phyloP scores from a whole-genome alignment of 2,888 invertebrate genomes.

The Pollenia griseotomentosa region DNA sequence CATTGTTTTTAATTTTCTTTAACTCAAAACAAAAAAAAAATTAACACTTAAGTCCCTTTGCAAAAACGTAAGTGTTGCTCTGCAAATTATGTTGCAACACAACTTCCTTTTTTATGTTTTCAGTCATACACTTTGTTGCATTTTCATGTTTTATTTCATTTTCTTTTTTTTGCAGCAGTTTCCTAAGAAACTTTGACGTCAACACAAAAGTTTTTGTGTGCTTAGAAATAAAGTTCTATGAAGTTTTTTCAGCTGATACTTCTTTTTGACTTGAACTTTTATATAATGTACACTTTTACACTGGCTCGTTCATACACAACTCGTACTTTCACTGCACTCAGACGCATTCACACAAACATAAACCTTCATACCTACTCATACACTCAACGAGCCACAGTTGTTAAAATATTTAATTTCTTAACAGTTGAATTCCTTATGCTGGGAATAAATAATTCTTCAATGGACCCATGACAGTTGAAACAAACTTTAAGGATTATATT shows the following conservation, averaged over 20 bases:
- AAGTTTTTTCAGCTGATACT: slow-evolving; percentile 49
- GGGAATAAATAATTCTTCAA: slow-evolving; percentile 16
- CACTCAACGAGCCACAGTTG: slow-evolving; percentile 16
- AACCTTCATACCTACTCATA: not conserved
- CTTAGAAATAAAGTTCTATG: slow-evolving; percentile 34
- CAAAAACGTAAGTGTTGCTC: slow-evolving; percentile 55
- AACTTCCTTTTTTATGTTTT: slow-evolving; percentile 62
- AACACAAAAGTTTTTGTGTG: slow-evolving; percentile 41
- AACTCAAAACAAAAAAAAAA: slow-evolving; percentile 47
- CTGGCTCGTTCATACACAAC: not conserved
- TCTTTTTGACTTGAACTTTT: slow-evolving; percentile 9
- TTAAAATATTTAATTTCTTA: slow-evolving; percentile 21
- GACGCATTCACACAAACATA: no score
- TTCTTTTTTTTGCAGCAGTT: slow-evolving; percentile 8
- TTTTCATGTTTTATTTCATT: slow-evolving; percentile 29
- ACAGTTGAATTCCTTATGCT: slow-evolving; percentile 7
- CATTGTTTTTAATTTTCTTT: slow-evolving; percentile 33
- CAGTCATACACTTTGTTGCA: slow-evolving; percentile 38
- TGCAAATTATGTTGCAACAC: slow-evolving; percentile 69
- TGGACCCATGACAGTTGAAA: slow-evolving; percentile 5
- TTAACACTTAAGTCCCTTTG: slow-evolving; percentile 53
- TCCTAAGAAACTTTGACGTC: slow-evolving; percentile 55
- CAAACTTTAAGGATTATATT: slow-evolving; percentile 16
- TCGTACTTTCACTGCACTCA: slow-evolving; percentile 1
- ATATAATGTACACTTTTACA: slow-evolving; percentile 36